Conservation (phyloP, 2,113 vertebrate genomes). For the Oncorhynchus kisutch region DNA sequence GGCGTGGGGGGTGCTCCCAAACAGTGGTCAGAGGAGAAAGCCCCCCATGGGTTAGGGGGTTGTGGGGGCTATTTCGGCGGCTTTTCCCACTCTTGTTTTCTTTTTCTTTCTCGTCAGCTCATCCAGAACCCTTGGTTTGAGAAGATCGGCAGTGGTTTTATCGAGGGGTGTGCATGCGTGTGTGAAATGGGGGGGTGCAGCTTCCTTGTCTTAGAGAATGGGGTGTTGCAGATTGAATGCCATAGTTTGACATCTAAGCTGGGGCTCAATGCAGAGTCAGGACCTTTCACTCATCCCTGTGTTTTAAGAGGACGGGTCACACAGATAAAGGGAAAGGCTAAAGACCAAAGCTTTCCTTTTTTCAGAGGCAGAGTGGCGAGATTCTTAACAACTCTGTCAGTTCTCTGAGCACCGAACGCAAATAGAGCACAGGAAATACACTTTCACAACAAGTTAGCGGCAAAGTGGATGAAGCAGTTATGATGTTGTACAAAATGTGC, state of each 20-base stretch:
- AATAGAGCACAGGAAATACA: slow-evolving; percentile 37
- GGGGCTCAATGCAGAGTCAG: slow-evolving; percentile 53
- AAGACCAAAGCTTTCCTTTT: slow-evolving; percentile 40
- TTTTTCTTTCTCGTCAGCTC: slow-evolving; percentile 70
- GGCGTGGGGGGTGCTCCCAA: slow-evolving; percentile 62
- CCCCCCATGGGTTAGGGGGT: slow-evolving; percentile 34
- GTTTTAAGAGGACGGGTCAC: slow-evolving; percentile 63
- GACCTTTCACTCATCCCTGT: slow-evolving; percentile 62
- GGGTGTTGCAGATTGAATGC: slow-evolving; percentile 40
- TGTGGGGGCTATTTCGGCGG: slow-evolving; percentile 27
- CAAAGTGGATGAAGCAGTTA: too few relatives aligned
- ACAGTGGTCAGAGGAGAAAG: slow-evolving; percentile 70
- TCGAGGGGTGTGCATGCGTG: slow-evolving; percentile 7
- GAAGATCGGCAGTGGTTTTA: not conserved
- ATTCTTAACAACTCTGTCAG: slow-evolving; percentile 46
- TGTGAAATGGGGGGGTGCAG: not conserved
- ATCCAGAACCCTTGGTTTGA: slow-evolving; percentile 40
- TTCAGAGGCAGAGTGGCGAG: slow-evolving; percentile 38
- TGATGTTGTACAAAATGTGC: too few relatives aligned
- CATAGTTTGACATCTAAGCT: slow-evolving; percentile 49
- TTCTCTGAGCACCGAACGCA: slow-evolving; percentile 34
- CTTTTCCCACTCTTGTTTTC: slow-evolving; percentile 70
- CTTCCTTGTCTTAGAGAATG: not conserved
- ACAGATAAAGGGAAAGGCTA: slow-evolving; percentile 56
- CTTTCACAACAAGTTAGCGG: slow-evolving; percentile 45